A percentile compares a stretch with the other conserved stretches of the same genome.
These are phyloP conservation scores for Karalla daura DNA, from an alignment of 2,797 vertebrate species.

Conservation along the genomic window DNA sequence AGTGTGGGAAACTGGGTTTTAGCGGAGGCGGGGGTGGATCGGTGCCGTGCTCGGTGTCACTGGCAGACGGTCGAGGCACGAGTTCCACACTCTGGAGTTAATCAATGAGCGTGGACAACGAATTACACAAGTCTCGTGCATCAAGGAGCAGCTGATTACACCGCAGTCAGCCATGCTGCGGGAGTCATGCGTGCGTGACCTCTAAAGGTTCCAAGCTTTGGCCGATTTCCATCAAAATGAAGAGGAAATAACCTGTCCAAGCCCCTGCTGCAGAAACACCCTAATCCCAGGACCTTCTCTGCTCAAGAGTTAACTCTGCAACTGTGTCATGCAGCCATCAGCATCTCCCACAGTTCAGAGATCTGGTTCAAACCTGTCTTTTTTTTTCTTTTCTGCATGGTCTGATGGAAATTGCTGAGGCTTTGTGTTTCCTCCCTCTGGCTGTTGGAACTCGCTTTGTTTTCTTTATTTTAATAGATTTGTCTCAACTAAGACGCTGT, in stretches of 20 bases:
- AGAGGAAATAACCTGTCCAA: neutral
- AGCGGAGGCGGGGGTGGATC: neutral
- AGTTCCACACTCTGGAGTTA: conserved; percentile 25
- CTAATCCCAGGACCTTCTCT: neutral
- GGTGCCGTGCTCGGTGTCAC: neutral
- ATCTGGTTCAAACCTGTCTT: conserved; percentile 78
- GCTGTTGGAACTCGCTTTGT: conserved; percentile 25
- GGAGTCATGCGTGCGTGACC: neutral
- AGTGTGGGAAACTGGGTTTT: neutral
- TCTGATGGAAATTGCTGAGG: conserved; percentile 53
- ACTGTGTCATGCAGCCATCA: conserved; percentile 48
- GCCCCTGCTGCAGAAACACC: neutral
- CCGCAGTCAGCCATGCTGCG: neutral
- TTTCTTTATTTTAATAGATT: no score
- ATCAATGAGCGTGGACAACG: conserved; percentile 13
- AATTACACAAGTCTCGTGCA: conserved; percentile 39
- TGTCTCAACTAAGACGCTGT: no score
- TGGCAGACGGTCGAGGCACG: conserved; percentile 2
- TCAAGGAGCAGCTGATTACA: conserved; percentile 25
- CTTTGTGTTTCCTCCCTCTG: conserved; percentile 33
- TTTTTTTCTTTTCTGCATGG: conserved; percentile 71
- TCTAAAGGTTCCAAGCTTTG: no score
- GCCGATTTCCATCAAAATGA: neutral
- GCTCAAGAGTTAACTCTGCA: no score
- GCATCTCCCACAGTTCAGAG: conserved; percentile 56